Base-by-base conservation (phyloP, 2,888 invertebrate genomes). In the Cryptocephalus moraei region DNA sequence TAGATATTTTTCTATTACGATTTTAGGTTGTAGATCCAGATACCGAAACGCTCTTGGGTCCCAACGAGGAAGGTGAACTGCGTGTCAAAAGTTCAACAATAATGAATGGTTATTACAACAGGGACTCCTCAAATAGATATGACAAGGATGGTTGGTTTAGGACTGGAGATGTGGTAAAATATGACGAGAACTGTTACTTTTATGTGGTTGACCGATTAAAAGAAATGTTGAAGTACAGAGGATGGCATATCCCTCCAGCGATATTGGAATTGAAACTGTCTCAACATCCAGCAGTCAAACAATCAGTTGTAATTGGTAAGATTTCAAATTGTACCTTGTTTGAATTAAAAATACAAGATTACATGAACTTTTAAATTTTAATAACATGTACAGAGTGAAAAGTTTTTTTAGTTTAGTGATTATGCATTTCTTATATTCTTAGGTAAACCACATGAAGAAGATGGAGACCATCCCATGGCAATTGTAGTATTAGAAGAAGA, bases 111-210 rank as follows among this genome's bases (percentile, higher is more conserved):
- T 78, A 77, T 56, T 73, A 73, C 57, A 72, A 71, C 43, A 50
- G 64, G 47, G 73, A 71, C 1, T 75, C 73, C 1, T 64, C 63
- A 10, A 69, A 70, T 14, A 58, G 68, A 0, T 71, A 71, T 46
- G 66, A 72, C 4, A 63, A 66, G 32, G 72, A 71, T 32, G 66
- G 73, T 3, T 77, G 74, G 73, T 63, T 75, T 39, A 72, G 70
- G 53, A 73, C 75, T 1, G 77, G 77, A 0, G 78, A 78, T 51
- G 62, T 76, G 10, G 68, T 73, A 13, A 75, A 73, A 51, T 72
- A 74, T 51, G 76, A 78, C 51, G 69, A 72, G 11, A 62, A 72
- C 11, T 66, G 66, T 54, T 70, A 73, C 54, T 73, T 70, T 47
- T 76, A 64, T 59, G 70, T 73, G 38, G 67, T 75, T 0, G 77